Evolutionary conservation across 2,888 invertebrate species (phyloP), one percentile per base, ranked within the genome.

Genomic region (Psococerastis gibbosa): DNA sequence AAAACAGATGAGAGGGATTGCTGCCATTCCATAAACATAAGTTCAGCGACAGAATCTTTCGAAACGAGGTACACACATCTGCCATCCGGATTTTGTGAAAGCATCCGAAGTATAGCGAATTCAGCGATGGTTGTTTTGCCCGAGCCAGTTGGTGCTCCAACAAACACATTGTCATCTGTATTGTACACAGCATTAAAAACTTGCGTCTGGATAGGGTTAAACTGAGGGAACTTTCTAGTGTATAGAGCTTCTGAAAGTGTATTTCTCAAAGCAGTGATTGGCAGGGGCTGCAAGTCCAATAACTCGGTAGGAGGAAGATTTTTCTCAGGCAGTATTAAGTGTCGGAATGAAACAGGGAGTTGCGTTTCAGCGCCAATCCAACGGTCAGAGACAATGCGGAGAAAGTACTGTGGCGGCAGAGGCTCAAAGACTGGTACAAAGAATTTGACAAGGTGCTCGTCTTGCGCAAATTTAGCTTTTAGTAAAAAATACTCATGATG

Each of bases 351-450:
- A 0, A 98, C 92, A 0, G 98, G 97, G 13, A 98, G 67, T 55
- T 91, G 85, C 0, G 94, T 94, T 62, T 95, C 95, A 0, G 92
- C 83, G 1, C 88, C 91, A 60, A 89, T 83, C 88, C 88, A 89
- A 56, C 87, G 72, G 59, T 88, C 88, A 0, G 88, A 87, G 0
- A 89, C 82, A 2, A 88, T 81, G 33, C 85, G 66, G 31, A 99
- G 71, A 62, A 95, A 98, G 64, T 98, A 98, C 60, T 97, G 95
- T 0, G 98, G 98, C 1, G 97, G 95, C 43, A 98, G 65, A 0
- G 98, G 98, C 58, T 99, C 98, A 61, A 94, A 97, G 22, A 99
- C 87, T 0, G 98, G 97, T 38, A 98, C 95, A 60, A 92, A 97
- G 63, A 98, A 91, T 64, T 97, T 97, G 1, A 99, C 79, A 22